Percentiles rank a stretch among this genome's conserved stretches.
Evolutionary conservation across 2,113 vertebrate genomes (phyloP).

Genomic region (Oriolus oriolus): DNA sequence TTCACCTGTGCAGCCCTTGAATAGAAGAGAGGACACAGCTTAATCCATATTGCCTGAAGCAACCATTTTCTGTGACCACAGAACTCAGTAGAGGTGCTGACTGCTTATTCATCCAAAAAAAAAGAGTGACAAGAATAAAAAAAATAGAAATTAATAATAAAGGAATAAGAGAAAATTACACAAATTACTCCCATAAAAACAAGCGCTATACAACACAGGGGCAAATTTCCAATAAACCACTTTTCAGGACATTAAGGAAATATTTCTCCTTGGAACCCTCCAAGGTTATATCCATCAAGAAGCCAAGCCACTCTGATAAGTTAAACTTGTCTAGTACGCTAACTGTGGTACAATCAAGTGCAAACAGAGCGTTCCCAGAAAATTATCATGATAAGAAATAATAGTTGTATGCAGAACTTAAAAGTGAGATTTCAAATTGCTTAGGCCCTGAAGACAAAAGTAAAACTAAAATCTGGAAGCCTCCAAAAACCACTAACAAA

Average conservation of each 20-base stretch:
- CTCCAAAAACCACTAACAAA: not conserved
- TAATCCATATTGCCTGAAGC: not conserved
- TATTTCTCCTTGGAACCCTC: not conserved
- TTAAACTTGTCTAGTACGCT: not conserved
- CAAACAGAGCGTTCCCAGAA: not conserved
- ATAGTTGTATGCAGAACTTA: not conserved
- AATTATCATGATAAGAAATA: not conserved
- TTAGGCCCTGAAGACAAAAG: not conserved
- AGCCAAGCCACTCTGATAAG: not conserved
- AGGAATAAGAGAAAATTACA: not conserved
- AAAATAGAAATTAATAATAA: not conserved
- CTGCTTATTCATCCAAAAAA: not conserved
- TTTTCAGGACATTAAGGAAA: not conserved
- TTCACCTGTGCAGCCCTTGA: not conserved
- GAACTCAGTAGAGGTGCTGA: not conserved
- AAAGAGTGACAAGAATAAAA: not conserved
- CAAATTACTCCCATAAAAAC: not conserved
- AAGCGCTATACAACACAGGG: not conserved
- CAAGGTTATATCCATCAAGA: not conserved
- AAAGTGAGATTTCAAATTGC: not conserved
- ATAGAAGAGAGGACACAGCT: not conserved
- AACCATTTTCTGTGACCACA: not conserved
- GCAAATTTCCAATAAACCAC: not conserved
- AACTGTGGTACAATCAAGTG: not conserved
- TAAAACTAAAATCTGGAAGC: not conserved